Evolutionary conservation across 2,888 invertebrate species (phyloP).

Genomic region (Eristalis pertinax): DNA sequence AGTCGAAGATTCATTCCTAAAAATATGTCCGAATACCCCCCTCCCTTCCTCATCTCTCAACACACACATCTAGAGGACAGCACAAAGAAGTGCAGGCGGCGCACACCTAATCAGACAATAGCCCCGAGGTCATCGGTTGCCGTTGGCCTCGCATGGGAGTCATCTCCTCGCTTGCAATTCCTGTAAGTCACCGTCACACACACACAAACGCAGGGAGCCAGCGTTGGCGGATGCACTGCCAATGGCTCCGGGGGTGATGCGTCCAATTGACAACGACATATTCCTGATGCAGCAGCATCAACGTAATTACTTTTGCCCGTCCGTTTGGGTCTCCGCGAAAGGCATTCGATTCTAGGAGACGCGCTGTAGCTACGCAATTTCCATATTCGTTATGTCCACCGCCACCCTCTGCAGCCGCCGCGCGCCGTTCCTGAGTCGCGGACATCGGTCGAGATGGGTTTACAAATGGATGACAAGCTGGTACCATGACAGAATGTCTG

Average conservation of each 20-base stretch:
- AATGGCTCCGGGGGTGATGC: constrained; percentile 43
- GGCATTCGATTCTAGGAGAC: constrained; percentile 61
- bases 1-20: constrained; percentile 32
- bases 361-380: constrained; percentile 55
- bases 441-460: constrained; percentile 36
- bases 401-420: background rate
- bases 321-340: constrained; percentile 37
- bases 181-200: constrained; percentile 43
- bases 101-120: constrained; percentile 60
- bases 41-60: background rate
- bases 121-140: constrained; percentile 64
- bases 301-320: constrained; percentile 57
- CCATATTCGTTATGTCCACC: constrained; percentile 50
- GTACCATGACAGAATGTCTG: constrained; percentile 54
- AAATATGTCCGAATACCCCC: background rate
- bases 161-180: constrained; percentile 19
- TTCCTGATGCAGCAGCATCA: constrained; percentile 39
- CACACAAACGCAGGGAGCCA: background rate
- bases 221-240: constrained; percentile 13
- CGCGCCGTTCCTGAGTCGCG: background rate
- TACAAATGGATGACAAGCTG: constrained; percentile 62
- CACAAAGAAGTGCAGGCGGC: constrained; percentile 51
- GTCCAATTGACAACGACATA: constrained; percentile 64
- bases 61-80: constrained; percentile 19
- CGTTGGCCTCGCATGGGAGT: constrained; percentile 56